Conservation (phyloP, 1,140 invertebrate species). For the Drosophila ogumai region DNA sequence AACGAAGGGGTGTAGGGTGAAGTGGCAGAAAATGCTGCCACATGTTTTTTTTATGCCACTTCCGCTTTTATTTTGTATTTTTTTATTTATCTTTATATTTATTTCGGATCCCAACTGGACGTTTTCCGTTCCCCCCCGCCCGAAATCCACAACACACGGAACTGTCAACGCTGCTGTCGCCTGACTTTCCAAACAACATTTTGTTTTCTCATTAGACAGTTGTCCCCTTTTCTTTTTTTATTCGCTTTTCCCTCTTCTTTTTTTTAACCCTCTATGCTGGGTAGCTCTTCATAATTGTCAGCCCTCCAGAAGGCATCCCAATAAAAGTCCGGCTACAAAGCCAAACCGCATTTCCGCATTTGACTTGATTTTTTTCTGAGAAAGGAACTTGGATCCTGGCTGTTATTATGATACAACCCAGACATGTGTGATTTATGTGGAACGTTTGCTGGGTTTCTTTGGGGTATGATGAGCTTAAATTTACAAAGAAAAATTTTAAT, state of each 20-base stretch:
- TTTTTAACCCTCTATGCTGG: neutral
- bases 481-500: too few relatives aligned
- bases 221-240: conserved; percentile 10
- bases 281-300: conserved; percentile 64
- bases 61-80: conserved; percentile 58
- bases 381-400: conserved; percentile 4
- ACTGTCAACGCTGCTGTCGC: conserved; percentile 54
- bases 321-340: conserved; percentile 36
- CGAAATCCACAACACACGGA: conserved; percentile 13
- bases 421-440: conserved; percentile 56
- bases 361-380: conserved; percentile 21
- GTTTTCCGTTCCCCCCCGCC: neutral
- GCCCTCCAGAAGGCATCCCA: conserved; percentile 41
- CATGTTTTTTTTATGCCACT: conserved; percentile 81
- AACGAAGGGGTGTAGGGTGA: conserved; percentile 5
- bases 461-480: conserved; percentile 17
- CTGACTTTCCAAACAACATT: conserved; percentile 50
- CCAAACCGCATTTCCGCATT: conserved; percentile 55
- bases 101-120: conserved; percentile 13
- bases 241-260: neutral
- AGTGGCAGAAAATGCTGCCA: conserved; percentile 68
- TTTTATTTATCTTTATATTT: conserved; percentile 72
- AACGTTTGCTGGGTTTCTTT: neutral
- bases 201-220: conserved; percentile 71
- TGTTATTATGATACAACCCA: conserved; percentile 43